Conservation (phyloP, 2,113 vertebrate genomes). For the Ariopsis seemanni region DNA sequence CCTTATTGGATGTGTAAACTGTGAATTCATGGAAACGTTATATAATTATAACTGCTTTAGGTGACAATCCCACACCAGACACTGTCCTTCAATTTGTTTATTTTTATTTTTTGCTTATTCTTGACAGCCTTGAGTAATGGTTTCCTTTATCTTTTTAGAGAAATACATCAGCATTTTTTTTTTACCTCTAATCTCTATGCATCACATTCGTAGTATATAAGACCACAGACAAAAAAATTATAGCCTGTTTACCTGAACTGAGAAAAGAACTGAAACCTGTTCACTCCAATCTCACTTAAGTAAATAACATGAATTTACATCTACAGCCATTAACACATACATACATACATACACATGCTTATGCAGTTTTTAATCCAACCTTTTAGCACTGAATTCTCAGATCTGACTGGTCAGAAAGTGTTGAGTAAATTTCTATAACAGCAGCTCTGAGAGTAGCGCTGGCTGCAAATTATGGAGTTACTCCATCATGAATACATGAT, state of each 20-base stretch:
- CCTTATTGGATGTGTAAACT: neutral
- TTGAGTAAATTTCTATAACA: neutral
- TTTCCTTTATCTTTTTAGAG: neutral
- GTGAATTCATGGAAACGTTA: neutral
- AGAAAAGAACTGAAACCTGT: neutral
- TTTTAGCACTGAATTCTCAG: neutral
- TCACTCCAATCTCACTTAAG: neutral
- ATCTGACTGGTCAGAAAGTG: neutral
- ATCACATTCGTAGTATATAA: neutral
- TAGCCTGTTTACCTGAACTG: neutral
- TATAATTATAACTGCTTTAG: neutral
- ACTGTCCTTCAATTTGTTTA: neutral
- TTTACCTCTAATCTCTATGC: neutral
- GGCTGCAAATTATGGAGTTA: neutral
- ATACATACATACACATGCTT: too few species aligned
- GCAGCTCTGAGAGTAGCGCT: neutral
- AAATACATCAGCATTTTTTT: too few species aligned
- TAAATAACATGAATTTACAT: neutral
- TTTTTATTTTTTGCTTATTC: neutral
- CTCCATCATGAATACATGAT: too few species aligned
- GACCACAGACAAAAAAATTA: neutral
- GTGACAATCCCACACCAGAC: neutral
- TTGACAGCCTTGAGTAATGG: neutral
- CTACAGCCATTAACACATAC: neutral
- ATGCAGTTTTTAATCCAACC: neutral